Evolutionary conservation across 2,888 invertebrate genomes (phyloP).

Genomic region (Encarsia formosa): DNA sequence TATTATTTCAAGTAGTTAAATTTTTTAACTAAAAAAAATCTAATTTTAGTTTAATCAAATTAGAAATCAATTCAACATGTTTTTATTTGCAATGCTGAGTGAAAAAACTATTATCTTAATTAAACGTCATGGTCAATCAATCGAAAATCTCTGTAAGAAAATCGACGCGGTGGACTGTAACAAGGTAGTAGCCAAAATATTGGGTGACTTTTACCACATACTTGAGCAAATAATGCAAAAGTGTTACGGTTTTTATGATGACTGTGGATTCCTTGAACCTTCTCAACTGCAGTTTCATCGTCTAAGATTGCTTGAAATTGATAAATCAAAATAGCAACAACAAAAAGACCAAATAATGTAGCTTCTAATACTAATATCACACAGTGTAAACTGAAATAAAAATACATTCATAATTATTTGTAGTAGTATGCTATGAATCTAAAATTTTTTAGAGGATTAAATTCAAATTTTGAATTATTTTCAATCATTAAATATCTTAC

Average conservation of each 20-base stretch:
- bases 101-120: too few relatives aligned
- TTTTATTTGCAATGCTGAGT: too few relatives aligned
- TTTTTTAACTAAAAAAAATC: too few relatives aligned
- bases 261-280: conserved; percentile 66
- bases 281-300: conserved; percentile 81
- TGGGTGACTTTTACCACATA: conserved; percentile 73
- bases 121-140: conserved; percentile 45
- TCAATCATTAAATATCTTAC: conserved; percentile 53
- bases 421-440: neutral
- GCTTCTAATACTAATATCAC: conserved; percentile 77
- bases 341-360: conserved; percentile 82
- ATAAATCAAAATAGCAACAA: conserved; percentile 80
- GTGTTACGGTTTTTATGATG: conserved; percentile 60
- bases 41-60: too few relatives aligned
- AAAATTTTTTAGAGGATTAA: neutral
- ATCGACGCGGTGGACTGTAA: conserved; percentile 46
- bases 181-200: conserved; percentile 71
- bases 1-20: too few relatives aligned
- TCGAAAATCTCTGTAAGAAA: conserved; percentile 45
- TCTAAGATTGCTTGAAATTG: conserved; percentile 78
- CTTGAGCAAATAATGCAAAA: conserved; percentile 68
- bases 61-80: too few relatives aligned
- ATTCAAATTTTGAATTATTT: neutral
- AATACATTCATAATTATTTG: conserved; percentile 1
- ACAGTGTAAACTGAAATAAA: conserved; percentile 67